phyloP scores from a whole-genome alignment of 2,888 invertebrate genomes.

The Octonoba sinensis region DNA sequence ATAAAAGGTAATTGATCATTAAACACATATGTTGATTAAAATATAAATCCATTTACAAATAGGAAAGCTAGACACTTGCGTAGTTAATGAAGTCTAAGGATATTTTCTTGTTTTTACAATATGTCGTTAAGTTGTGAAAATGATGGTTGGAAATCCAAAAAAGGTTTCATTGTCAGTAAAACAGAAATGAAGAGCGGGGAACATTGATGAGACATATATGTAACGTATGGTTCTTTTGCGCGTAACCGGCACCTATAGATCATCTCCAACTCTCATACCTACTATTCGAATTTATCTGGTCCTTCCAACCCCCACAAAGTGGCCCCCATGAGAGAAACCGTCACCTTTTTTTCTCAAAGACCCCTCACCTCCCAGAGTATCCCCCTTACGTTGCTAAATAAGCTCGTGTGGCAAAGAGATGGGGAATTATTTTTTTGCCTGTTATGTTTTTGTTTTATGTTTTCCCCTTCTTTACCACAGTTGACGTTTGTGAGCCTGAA shows the following conservation, averaged over 20 bases:
- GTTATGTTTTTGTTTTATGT: not conserved
- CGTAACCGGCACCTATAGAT: not conserved
- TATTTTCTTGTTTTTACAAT: no score
- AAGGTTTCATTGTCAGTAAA: no score
- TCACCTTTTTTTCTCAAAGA: constrained; percentile 45
- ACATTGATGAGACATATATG: no score
- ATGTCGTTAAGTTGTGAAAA: no score
- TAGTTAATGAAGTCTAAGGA: no score
- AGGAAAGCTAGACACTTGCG: no score
- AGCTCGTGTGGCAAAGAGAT: constrained; percentile 27
- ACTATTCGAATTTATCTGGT: constrained; percentile 43
- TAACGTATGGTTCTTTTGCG: constrained; percentile 14
- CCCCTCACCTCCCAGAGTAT: constrained; percentile 23
- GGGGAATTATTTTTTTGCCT: constrained; percentile 5
- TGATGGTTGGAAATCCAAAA: no score
- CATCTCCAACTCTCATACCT: constrained; percentile 28
- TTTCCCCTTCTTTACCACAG: not conserved
- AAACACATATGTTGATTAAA: no score
- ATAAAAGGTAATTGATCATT: no score
- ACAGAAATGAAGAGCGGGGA: no score
- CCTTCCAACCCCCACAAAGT: constrained; percentile 11
- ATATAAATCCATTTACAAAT: no score
- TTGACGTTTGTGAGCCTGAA: not conserved
- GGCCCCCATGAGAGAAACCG: constrained; percentile 29
- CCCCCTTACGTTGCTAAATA: constrained; percentile 26